phyloP scores from a whole-genome alignment of 2,113 vertebrate species.

The Cheilinus undulatus region DNA sequence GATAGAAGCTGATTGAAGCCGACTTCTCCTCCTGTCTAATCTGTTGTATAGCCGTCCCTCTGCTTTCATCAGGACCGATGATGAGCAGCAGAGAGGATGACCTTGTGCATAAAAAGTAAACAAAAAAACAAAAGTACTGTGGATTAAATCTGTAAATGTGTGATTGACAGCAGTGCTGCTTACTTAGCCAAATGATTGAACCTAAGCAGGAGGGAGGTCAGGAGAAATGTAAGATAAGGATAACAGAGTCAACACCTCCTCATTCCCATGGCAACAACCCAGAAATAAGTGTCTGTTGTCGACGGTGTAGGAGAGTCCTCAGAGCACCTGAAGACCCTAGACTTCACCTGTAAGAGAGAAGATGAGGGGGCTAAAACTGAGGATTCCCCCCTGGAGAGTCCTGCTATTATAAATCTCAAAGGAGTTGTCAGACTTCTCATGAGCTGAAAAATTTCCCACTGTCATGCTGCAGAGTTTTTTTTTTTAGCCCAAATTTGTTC shows the following conservation, averaged over 20 bases:
- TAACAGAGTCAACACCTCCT: conserved; percentile 18
- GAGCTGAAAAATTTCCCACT: neutral
- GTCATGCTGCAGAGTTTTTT: conserved; percentile 3
- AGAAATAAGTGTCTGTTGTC: conserved; percentile 35
- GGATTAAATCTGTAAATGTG: neutral
- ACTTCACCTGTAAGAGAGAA: conserved; percentile 46
- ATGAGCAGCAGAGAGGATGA: neutral
- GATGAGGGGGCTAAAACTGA: conserved; percentile 32
- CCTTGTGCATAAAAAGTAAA: neutral
- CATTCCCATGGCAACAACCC: conserved; percentile 72
- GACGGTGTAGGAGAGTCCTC: conserved; percentile 56
- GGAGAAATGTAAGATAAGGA: conserved; percentile 9
- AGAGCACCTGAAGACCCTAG: neutral
- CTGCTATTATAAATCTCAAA: neutral
- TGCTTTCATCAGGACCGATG: conserved; percentile 14
- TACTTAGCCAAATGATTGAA: neutral
- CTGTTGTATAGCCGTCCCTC: conserved; percentile 2
- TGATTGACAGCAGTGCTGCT: neutral
- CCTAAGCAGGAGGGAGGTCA: conserved; percentile 20
- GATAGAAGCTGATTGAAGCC: conserved; percentile 37
- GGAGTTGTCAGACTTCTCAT: conserved; percentile 3
- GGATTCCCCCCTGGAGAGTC: conserved; percentile 21
- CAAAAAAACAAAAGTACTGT: neutral
- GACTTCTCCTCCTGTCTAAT: conserved; percentile 22
- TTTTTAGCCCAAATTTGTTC: neutral